These are phyloP conservation scores for Cydia fagiglandana DNA, from an alignment of 1,140 invertebrate genomes.

Conservation along the genomic window DNA sequence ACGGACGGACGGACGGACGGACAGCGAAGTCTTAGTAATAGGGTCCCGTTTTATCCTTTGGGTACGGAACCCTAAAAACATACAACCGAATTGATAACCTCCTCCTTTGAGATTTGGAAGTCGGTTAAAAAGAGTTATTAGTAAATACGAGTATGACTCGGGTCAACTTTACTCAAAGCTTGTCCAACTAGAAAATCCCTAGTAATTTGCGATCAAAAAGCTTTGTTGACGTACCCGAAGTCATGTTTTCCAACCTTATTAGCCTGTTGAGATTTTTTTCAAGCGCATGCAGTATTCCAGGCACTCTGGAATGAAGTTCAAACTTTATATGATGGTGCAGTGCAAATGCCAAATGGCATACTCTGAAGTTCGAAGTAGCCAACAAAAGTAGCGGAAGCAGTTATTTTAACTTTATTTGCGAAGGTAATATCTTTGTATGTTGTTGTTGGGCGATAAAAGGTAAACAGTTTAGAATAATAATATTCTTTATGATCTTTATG, in stretches of 20 bases:
- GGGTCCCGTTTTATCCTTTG: too few relatives aligned
- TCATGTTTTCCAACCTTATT: slow-evolving; percentile 13
- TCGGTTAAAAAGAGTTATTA: background rate
- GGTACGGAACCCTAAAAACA: too few relatives aligned
- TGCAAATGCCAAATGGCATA: background rate
- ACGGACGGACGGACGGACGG: too few relatives aligned
- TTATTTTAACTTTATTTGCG: background rate
- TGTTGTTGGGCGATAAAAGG: too few relatives aligned
- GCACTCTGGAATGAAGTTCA: background rate
- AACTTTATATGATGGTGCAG: background rate
- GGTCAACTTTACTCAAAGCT: background rate
- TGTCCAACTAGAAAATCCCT: background rate
- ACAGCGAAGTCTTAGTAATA: too few relatives aligned
- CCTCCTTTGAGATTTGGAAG: too few relatives aligned
- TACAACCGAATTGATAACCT: too few relatives aligned
- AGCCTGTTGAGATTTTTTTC: slow-evolving; percentile 3
- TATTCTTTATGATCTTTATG: too few relatives aligned
- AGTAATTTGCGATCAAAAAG: slow-evolving; percentile 5
- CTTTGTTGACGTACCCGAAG: background rate
- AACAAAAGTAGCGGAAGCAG: background rate
- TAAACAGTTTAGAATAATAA: too few relatives aligned
- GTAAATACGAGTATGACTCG: background rate
- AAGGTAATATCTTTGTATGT: too few relatives aligned
- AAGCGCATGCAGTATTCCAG: background rate
- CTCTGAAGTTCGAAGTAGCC: background rate